A percentile compares a stretch with the other conserved stretches of the same genome.
phyloP scores from a whole-genome alignment of 1,140 invertebrate species.

The Sycophaga agraensis region DNA sequence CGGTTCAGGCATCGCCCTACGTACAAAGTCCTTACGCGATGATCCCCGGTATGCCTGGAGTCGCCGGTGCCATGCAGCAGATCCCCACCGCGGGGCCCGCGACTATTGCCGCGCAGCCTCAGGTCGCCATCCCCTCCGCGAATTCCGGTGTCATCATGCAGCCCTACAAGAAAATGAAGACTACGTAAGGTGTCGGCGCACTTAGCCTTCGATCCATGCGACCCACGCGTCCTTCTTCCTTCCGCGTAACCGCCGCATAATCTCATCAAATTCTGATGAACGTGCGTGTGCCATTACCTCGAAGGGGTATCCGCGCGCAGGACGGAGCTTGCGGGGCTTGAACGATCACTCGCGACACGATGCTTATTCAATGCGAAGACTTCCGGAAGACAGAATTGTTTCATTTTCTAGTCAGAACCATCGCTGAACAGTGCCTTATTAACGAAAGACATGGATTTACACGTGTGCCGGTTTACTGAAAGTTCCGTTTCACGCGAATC shows the following conservation, averaged over 20 bases:
- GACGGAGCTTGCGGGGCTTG: not conserved
- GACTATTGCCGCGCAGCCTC: conserved; percentile 52
- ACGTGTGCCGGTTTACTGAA: not conserved
- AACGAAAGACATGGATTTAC: conserved; percentile 17
- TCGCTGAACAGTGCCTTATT: conserved; percentile 60
- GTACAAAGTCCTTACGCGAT: conserved; percentile 52
- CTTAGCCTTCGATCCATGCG: no score
- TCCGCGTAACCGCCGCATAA: no score
- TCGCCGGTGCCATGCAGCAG: conserved; percentile 38
- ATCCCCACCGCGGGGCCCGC: conserved; percentile 49
- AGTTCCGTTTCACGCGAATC: conserved; percentile 17
- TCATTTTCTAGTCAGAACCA: conserved; percentile 60
- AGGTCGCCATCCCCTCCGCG: conserved; percentile 45
- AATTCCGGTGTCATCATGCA: conserved; percentile 68
- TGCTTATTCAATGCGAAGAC: conserved; percentile 19
- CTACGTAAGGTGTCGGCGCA: conserved; percentile 72
- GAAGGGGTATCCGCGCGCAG: no score
- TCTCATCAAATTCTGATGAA: no score
- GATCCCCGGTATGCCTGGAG: conserved; percentile 42
- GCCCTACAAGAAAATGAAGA: conserved; percentile 86
- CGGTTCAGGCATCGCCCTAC: conserved; percentile 51
- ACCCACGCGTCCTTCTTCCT: no score
- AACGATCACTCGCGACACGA: conserved; percentile 9
- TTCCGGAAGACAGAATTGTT: conserved; percentile 47
- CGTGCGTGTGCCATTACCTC: not conserved